Percentiles rank a stretch among this genome's conserved stretches.
Evolutionary conservation across 2,888 invertebrate genomes (phyloP).

Genomic region (Andrena dorsata): DNA sequence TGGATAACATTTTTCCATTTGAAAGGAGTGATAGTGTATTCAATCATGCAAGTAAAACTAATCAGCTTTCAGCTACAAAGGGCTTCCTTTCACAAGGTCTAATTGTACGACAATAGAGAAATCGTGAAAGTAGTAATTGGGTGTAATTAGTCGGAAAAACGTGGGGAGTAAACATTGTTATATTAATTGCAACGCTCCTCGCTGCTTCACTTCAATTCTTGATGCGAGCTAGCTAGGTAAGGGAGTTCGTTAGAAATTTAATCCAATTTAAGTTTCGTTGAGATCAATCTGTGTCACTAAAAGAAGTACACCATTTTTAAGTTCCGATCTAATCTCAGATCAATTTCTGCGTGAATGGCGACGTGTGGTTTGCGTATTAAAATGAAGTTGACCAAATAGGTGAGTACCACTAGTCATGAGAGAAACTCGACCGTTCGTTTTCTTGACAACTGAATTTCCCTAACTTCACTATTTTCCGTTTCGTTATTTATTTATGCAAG

Average conservation of each 20-base stretch:
- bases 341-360: conserved; percentile 16
- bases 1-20: neutral
- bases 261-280: conserved; percentile 64
- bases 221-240: neutral
- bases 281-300: conserved; percentile 33
- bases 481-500: neutral
- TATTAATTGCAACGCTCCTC: conserved; percentile 14
- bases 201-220: conserved; percentile 7
- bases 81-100: neutral
- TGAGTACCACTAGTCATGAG: neutral
- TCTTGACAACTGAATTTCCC: neutral
- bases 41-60: no score
- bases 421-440: neutral
- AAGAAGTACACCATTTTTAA: conserved; percentile 47
- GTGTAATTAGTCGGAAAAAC: neutral
- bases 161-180: neutral
- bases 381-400: conserved; percentile 12
- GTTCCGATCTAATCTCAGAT: conserved; percentile 47
- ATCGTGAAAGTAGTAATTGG: neutral
- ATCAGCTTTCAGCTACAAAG: no score
- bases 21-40: no score
- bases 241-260: conserved; percentile 59
- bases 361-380: neutral
- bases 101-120: neutral
- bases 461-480: neutral